Evolutionary conservation across 2,888 invertebrate genomes (phyloP), one percentile per base, ranked within the genome.

Genomic region (Nomada fabriciana): DNA sequence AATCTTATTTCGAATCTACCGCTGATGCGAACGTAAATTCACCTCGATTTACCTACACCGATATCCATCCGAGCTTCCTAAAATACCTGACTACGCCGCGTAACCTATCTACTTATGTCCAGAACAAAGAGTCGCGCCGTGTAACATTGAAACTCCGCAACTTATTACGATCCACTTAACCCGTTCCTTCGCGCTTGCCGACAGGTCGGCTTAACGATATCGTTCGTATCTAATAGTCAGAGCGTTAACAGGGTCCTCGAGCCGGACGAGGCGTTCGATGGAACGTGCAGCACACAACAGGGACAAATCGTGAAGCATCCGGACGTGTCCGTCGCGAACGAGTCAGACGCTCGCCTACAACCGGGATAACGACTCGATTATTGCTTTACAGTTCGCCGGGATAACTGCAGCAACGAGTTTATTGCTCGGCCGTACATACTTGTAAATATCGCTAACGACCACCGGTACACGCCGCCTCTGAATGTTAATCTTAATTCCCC

Each of bases 341-440:
- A 84, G 76, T 78, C 65, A 80, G 79, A 63, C 15, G 74, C 81
- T 78, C 84, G 70, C 79, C 85, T 83, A 84, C 85, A 85, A 86
- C 83, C 85, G 83, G 88, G 79, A 89, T 90, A 90, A 91, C 89
- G 88, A 89, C 88, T 88, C 91, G 91, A 91, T 90, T 90, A 90
- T 88, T 84, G 87, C 86, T 89, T 89, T 81, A 82, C 81, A 83
- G 87, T 88, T 85, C 82, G 82, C 82, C 83, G 71, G 79, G 69
- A 80, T 84, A 85, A 85, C 85, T 86, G 83, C 89, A 50, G 87
- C 82, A 88, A 88, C 88, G 85, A 86, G 88, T 88, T 88, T 88
- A 88, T 86, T 88, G 88, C 88, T 75, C 63, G 71, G 15, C 29
- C 67, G 84, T 84, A 73, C 85, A 82, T 82, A 88, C 86, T 86